These are phyloP conservation scores for Vireo altiloquus DNA, from an alignment of 2,113 vertebrate species.

Conservation along the genomic window DNA sequence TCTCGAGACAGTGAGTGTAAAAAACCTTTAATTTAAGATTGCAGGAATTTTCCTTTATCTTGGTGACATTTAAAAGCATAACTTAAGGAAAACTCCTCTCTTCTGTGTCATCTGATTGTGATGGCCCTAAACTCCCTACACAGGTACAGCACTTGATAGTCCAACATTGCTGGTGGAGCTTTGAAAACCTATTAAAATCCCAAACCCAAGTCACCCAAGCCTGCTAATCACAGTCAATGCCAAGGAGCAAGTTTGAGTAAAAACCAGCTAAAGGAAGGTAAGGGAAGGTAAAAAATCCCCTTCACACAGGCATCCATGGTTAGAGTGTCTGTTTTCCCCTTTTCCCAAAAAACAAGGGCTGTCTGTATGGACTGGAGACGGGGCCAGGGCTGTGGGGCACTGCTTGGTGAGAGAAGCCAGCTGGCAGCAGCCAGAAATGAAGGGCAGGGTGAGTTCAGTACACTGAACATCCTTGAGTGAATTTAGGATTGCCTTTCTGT, in stretches of 20 bases:
- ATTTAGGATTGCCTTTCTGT: neutral
- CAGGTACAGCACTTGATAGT: neutral
- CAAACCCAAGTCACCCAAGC: neutral
- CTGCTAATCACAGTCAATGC: neutral
- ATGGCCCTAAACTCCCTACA: neutral
- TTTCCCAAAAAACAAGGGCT: neutral
- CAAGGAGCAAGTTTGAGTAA: neutral
- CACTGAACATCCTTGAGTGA: neutral
- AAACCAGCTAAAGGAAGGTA: neutral
- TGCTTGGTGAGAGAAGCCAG: neutral
- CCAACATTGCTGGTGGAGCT: neutral
- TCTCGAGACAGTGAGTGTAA: neutral
- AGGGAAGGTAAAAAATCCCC: neutral
- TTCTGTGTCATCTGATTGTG: neutral
- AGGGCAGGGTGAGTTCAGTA: neutral
- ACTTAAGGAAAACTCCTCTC: neutral
- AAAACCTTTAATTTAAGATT: neutral
- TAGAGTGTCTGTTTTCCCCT: no score
- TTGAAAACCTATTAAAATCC: neutral
- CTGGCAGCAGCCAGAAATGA: neutral
- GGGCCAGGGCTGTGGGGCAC: neutral
- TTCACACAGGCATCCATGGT: neutral
- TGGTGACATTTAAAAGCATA: neutral
- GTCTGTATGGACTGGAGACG: neutral
- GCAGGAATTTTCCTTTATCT: neutral